Conservation (phyloP, 2,888 invertebrate species). For the Pardosa pseudoannulata region DNA sequence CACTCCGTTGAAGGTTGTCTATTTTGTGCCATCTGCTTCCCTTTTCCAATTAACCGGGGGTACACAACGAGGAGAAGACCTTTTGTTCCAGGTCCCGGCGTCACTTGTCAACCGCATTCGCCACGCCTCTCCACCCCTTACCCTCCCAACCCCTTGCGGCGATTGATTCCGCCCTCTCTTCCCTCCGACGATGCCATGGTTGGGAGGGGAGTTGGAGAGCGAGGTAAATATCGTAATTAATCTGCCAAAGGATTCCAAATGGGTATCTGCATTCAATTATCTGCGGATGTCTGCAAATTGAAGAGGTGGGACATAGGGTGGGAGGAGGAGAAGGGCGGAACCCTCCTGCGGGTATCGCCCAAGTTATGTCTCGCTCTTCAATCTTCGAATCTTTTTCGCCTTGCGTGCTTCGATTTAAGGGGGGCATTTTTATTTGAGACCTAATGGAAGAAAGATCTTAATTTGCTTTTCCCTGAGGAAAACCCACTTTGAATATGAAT, state of each 20-base stretch:
- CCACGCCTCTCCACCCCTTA: slow-evolving; percentile 21
- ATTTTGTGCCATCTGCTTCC: slow-evolving; percentile 16
- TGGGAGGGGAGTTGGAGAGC: slow-evolving; percentile 1
- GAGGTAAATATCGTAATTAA: slow-evolving; percentile 69
- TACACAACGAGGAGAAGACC: background rate
- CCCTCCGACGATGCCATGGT: too few species aligned
- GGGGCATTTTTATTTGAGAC: background rate
- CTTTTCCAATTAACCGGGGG: slow-evolving; percentile 22
- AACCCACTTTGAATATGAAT: background rate
- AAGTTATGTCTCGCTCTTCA: background rate
- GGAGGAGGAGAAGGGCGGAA: background rate
- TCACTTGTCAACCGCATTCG: slow-evolving; percentile 53
- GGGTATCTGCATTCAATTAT: slow-evolving; percentile 70
- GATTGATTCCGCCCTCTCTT: slow-evolving; percentile 28
- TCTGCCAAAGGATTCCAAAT: slow-evolving; percentile 65
- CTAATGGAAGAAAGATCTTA: background rate
- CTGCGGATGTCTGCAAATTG: slow-evolving; percentile 24
- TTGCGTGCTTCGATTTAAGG: background rate
- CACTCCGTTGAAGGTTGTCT: background rate
- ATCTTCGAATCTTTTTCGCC: background rate
- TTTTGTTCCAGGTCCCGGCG: slow-evolving; percentile 35
- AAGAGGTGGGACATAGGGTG: background rate
- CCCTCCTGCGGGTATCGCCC: background rate
- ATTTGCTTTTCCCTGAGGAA: background rate
- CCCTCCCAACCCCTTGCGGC: slow-evolving; percentile 13